Conservation (phyloP, 2,888 invertebrate genomes). For the Pyrrhia umbra region DNA sequence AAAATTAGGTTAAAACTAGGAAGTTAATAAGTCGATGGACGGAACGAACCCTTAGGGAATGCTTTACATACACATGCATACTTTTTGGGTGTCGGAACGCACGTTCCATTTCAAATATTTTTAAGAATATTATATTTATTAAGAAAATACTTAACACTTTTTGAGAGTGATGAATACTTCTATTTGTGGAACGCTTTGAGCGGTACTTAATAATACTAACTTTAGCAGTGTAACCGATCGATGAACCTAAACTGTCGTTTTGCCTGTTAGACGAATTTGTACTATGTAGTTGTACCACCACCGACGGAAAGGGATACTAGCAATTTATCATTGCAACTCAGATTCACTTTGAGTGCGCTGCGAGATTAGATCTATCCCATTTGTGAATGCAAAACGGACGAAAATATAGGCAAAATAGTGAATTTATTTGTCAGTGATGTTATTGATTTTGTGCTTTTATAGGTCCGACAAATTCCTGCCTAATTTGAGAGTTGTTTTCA, state of each 20-base stretch:
- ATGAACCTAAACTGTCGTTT: slow-evolving; percentile 32
- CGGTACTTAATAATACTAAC: slow-evolving; percentile 44
- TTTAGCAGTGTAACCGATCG: slow-evolving; percentile 37
- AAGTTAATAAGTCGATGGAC: slow-evolving; percentile 46
- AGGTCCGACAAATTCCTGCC: not conserved
- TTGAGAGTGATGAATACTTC: not conserved
- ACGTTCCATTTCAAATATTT: slow-evolving; percentile 44
- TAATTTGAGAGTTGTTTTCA: not conserved
- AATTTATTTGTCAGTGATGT: not conserved
- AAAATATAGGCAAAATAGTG: not conserved
- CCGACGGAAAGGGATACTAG: slow-evolving; percentile 14
- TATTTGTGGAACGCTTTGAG: slow-evolving; percentile 19
- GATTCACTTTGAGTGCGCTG: slow-evolving; percentile 20
- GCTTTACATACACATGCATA: slow-evolving; percentile 45
- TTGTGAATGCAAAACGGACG: slow-evolving; percentile 16
- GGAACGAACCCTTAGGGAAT: slow-evolving; percentile 38
- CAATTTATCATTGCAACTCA: slow-evolving; percentile 31
- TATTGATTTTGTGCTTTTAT: slow-evolving; percentile 1
- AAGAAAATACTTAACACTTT: not conserved
- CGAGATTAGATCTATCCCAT: slow-evolving; percentile 17
- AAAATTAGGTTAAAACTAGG: slow-evolving; percentile 49
- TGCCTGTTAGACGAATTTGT: slow-evolving; percentile 21
- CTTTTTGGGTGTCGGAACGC: slow-evolving; percentile 44
- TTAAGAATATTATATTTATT: too few species aligned
- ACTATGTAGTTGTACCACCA: slow-evolving; percentile 10